Evolutionary conservation across 1,140 invertebrate species (phyloP).

Genomic region (Teleogryllus occipitalis): DNA sequence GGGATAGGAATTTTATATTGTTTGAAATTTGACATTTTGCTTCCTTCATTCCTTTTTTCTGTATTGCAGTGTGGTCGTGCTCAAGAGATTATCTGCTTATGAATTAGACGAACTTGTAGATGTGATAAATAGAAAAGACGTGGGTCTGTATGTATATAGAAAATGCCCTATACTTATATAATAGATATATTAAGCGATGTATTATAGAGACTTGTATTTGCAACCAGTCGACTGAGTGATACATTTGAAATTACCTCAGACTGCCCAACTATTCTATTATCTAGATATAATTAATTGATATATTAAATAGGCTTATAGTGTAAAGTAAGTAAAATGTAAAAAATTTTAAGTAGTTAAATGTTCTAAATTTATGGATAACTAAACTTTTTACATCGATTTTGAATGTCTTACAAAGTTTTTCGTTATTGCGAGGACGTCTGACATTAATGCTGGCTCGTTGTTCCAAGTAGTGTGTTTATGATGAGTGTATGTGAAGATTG

Average conservation of each 20-base stretch:
- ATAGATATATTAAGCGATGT: neutral
- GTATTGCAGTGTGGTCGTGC: neutral
- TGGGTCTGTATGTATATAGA: slow-evolving; percentile 4
- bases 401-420: slow-evolving; percentile 9
- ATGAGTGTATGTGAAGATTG: neutral
- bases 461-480: neutral
- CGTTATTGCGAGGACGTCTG: neutral
- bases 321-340: slow-evolving; percentile 7
- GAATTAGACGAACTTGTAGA: neutral
- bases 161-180: neutral
- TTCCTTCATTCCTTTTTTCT: neutral
- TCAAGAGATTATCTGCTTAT: slow-evolving; percentile 8
- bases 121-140: slow-evolving; percentile 10
- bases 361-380: slow-evolving; percentile 13
- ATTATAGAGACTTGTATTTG: neutral
- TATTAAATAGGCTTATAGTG: slow-evolving; percentile 17
- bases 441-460: neutral
- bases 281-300: slow-evolving; percentile 11
- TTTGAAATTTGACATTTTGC: neutral
- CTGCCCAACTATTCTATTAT: slow-evolving; percentile 13
- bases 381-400: slow-evolving; percentile 22
- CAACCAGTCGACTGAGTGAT: neutral
- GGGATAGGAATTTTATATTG: neutral
- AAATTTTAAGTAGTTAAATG: slow-evolving; percentile 13
- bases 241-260: slow-evolving; percentile 10